Conservation (phyloP, 64 coral and sea anemone species). For the Anthopleura sola region DNA sequence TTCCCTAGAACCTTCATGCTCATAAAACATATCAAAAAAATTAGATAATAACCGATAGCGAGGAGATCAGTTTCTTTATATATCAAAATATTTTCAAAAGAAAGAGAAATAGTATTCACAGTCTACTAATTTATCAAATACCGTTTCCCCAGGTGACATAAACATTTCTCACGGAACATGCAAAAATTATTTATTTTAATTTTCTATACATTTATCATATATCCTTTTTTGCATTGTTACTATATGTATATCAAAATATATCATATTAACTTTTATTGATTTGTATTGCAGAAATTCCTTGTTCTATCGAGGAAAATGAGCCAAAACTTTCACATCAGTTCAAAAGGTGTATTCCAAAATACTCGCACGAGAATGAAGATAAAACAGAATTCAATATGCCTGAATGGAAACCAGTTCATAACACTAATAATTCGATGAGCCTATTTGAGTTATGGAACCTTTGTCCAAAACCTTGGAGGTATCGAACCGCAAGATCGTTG, state of each 20-base stretch:
- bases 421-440: constrained; percentile 5
- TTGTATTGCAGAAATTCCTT: not conserved
- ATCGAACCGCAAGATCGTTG: constrained; percentile 17
- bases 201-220: not conserved
- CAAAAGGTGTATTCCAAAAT: constrained; percentile 39
- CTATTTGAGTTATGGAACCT: constrained; percentile 21
- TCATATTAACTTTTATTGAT: not conserved
- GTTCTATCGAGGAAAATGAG: constrained; percentile 6
- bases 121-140: no score
- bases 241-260: no score
- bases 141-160: not conserved
- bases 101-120: no score
- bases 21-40: no score
- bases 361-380: constrained; percentile 8
- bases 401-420: constrained; percentile 37
- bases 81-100: no score
- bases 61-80: no score
- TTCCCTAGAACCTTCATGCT: no score
- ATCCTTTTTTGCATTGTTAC: not conserved
- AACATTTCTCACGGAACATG: no score
- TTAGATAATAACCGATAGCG: no score
- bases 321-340: constrained; percentile 24
- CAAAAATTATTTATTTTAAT: no score
- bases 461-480: constrained; percentile 56
- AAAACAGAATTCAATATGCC: constrained; percentile 45